These are phyloP conservation scores for Sebastes kiyomatsui DNA, from an alignment of 2,797 vertebrate species.

Conservation along the genomic window DNA sequence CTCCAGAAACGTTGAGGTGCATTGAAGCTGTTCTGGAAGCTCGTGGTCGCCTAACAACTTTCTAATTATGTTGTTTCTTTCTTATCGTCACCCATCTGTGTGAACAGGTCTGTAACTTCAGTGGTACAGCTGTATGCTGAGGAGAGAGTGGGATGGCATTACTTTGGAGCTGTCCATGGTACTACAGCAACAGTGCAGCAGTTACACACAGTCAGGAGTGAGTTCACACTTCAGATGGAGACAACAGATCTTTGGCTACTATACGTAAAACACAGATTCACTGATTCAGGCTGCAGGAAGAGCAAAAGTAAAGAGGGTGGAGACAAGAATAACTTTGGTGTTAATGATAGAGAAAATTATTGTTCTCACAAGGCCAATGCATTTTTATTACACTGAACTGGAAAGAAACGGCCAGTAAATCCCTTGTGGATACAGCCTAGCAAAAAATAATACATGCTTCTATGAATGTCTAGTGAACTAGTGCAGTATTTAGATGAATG, in stretches of 20 bases:
- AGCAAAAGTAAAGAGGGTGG: background rate
- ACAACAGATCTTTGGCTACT: background rate
- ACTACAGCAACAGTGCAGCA: background rate
- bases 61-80: background rate
- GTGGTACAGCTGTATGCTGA: background rate
- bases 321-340: background rate
- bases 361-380: background rate
- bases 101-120: background rate
- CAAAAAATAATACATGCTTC: background rate
- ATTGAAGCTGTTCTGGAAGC: background rate
- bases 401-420: background rate
- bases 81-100: background rate
- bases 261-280: background rate
- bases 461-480: background rate
- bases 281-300: background rate
- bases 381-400: slow-evolving; percentile 10
- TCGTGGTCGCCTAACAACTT: background rate
- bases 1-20: background rate
- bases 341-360: slow-evolving; percentile 1
- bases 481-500: background rate
- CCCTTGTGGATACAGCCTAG: background rate
- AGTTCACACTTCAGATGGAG: background rate
- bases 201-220: background rate
- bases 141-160: background rate
- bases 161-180: slow-evolving; percentile 36